Base-by-base conservation (phyloP, 2,888 invertebrate species). In the Phaonia tiefii region DNA sequence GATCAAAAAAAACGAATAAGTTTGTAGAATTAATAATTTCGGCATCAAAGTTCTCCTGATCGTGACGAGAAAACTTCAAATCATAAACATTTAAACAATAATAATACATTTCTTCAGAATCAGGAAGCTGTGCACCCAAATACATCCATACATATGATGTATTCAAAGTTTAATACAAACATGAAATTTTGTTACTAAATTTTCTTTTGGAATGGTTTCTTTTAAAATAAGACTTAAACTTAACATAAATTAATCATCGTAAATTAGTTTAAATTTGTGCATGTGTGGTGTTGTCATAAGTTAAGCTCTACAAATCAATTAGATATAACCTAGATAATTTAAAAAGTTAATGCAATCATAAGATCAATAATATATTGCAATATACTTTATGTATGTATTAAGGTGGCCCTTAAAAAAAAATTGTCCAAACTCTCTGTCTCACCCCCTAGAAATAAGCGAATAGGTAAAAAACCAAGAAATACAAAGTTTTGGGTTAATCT, bases 361-460 rank as follows among this genome's bases (percentile, higher is more conserved):
- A 69, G 69, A 73, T 44, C 44, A 76, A 69, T 73, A 56, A 51
- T 66, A 74, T 39, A 69, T 25, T 13, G 39, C 49, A 54, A n/a
- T n/a, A n/a, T n/a, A n/a, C n/a, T 63, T 25, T 44, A 39, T 54
- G 37, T 69, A 72, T 67, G 8, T 17, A 44, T 20, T 37, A n/a
- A n/a, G n/a, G n/a, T n/a, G n/a, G n/a, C n/a, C n/a, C n/a, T n/a
- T n/a, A n/a, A n/a, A n/a, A n/a, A n/a, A n/a, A n/a, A n/a, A n/a
- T n/a, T n/a, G n/a, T n/a, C n/a, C n/a, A n/a, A n/a, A n/a, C n/a
- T n/a, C n/a, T n/a, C n/a, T n/a, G n/a, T n/a, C n/a, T n/a, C n/a
- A n/a, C n/a, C n/a, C n/a, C n/a, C n/a, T n/a, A n/a, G n/a, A n/a
- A n/a, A n/a, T n/a, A n/a, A n/a, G n/a, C n/a, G n/a, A n/a, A n/a